These are phyloP conservation scores for Apus apus DNA, from an alignment of 2,113 vertebrate species.

Conservation along the genomic window DNA sequence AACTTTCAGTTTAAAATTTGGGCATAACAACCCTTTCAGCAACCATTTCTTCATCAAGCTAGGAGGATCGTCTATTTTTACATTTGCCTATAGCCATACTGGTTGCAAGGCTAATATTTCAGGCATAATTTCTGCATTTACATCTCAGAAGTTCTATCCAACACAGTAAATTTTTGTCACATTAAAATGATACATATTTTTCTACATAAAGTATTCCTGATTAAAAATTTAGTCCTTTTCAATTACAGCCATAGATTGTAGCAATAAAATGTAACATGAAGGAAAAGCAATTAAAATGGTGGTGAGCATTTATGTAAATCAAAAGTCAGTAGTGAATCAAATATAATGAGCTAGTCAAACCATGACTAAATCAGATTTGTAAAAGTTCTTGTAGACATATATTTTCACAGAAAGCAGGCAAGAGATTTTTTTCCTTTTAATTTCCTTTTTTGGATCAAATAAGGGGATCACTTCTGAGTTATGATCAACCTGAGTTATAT, in stretches of 20 bases:
- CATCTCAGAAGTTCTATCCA: not conserved
- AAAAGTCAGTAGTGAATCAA: conserved; percentile 35
- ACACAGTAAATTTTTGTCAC: conserved; percentile 15
- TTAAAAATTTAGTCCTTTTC: conserved; percentile 72
- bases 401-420: not conserved
- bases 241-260: conserved; percentile 60
- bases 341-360: conserved; percentile 55
- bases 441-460: not conserved
- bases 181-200: conserved; percentile 57
- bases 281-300: conserved; percentile 60
- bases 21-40: not conserved
- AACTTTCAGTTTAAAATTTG: not conserved
- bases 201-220: conserved; percentile 42
- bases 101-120: not conserved
- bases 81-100: not conserved
- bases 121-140: not conserved
- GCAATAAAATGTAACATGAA: conserved; percentile 58
- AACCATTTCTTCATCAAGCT: not conserved
- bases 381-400: not conserved
- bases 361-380: conserved; percentile 14
- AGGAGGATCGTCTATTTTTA: not conserved
- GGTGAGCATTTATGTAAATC: conserved; percentile 60
- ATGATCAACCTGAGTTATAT: not conserved
- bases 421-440: not conserved
- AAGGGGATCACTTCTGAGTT: not conserved